Conservation (phyloP, 2,888 invertebrate species). For the Gasteruption jaculator region DNA sequence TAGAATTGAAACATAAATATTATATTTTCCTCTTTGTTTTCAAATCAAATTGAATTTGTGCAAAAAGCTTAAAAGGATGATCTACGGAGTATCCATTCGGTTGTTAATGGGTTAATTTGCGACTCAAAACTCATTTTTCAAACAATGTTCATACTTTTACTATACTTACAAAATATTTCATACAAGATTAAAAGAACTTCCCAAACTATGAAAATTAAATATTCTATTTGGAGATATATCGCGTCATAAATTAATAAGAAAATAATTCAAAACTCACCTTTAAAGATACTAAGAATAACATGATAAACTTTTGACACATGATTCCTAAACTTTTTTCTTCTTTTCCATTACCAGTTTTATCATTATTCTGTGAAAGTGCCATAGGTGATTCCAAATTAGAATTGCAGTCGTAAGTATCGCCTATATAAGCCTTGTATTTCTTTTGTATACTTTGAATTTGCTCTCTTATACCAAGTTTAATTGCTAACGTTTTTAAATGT, state of each 20-base stretch:
- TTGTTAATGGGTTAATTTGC: too few relatives aligned
- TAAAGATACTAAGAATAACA: conserved; percentile 65
- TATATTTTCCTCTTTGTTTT: too few relatives aligned
- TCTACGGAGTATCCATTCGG: too few relatives aligned
- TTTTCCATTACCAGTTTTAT: conserved; percentile 53
- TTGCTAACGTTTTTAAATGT: conserved; percentile 60
- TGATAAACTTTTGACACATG: conserved; percentile 67
- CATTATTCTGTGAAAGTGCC: conserved; percentile 25
- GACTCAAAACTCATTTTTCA: too few relatives aligned
- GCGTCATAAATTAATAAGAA: conserved; percentile 12
- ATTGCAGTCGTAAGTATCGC: conserved; percentile 24
- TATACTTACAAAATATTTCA: too few relatives aligned
- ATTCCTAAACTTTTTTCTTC: conserved; percentile 67
- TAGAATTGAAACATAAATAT: too few relatives aligned
- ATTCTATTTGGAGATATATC: too few relatives aligned
- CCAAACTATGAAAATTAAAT: too few relatives aligned
- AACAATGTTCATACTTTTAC: too few relatives aligned
- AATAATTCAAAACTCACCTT: conserved; percentile 53
- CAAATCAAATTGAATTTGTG: too few relatives aligned
- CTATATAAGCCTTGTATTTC: conserved; percentile 30
- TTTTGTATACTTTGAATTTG: conserved; percentile 50
- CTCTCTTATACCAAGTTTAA: conserved; percentile 55
- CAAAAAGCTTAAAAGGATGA: too few relatives aligned
- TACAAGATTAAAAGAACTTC: too few relatives aligned
- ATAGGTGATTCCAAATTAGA: conserved; percentile 16